phyloP scores from a whole-genome alignment of 2,888 invertebrate genomes.

The Xiphydria camelus region DNA sequence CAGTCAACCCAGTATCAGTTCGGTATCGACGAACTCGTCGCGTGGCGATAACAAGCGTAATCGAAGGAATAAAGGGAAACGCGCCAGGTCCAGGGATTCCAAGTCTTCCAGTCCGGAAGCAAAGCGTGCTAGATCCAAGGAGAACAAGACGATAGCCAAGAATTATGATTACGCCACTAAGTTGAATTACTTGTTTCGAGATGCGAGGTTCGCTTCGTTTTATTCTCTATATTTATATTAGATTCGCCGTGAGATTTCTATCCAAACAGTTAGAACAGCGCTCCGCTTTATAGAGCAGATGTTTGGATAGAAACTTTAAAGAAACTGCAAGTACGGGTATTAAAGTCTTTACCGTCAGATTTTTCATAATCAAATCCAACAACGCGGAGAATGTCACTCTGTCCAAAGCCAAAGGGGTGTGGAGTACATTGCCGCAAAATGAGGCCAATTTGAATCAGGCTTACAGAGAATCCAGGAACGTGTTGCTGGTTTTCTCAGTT shows the following conservation, averaged over 20 bases:
- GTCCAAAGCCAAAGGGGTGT: constrained; percentile 93
- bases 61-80: constrained; percentile 46
- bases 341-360: constrained; percentile 59
- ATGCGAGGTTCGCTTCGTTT: constrained; percentile 65
- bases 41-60: constrained; percentile 52
- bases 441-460: constrained; percentile 96
- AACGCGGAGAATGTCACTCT: constrained; percentile 95
- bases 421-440: constrained; percentile 97
- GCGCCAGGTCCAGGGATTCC: constrained; percentile 47
- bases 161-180: constrained; percentile 86
- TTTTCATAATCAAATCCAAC: constrained; percentile 97
- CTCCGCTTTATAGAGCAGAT: constrained; percentile 4
- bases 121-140: constrained; percentile 54
- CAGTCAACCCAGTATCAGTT: constrained; percentile 76
- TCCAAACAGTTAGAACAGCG: neutral
- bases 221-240: constrained; percentile 3
- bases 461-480: constrained; percentile 89
- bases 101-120: constrained; percentile 53
- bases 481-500: constrained; percentile 93
- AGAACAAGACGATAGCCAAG: constrained; percentile 61
- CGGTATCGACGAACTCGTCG: constrained; percentile 73
- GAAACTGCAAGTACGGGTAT: constrained; percentile 16
- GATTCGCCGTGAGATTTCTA: constrained; percentile 2
- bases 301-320: constrained; percentile 1
- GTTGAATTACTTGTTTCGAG: constrained; percentile 91